Evolutionary conservation across 2,888 invertebrate genomes (phyloP).

Genomic region (Eutolmus rufibarbis): DNA sequence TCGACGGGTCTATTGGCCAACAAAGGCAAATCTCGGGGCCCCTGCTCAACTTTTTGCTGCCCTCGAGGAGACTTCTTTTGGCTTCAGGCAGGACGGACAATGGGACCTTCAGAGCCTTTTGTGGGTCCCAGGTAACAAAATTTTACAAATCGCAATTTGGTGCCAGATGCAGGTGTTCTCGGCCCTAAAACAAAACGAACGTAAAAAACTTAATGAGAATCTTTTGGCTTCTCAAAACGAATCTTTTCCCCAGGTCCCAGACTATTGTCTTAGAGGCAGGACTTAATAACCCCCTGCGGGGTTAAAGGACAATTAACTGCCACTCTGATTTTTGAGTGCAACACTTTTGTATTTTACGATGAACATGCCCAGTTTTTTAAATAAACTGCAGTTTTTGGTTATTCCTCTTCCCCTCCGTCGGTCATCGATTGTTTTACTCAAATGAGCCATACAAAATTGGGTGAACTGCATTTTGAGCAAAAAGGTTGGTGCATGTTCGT

Average conservation of each 20-base stretch:
- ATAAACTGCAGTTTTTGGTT: background rate
- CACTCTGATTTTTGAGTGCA: background rate
- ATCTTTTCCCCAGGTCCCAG: background rate
- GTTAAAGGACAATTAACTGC: background rate
- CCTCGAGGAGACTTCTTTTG: slow-evolving; percentile 2
- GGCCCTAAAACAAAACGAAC: background rate
- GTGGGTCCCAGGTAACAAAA: slow-evolving; percentile 29
- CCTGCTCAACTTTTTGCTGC: slow-evolving; percentile 11
- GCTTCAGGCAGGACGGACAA: background rate
- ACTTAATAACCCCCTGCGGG: background rate
- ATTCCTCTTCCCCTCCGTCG: background rate
- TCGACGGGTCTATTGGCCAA: slow-evolving; percentile 38
- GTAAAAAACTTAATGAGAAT: slow-evolving; percentile 5
- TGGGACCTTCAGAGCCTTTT: background rate
- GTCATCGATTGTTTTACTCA: background rate
- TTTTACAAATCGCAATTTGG: slow-evolving; percentile 35
- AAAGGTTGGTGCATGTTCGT: background rate
- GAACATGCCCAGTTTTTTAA: background rate
- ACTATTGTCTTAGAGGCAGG: background rate
- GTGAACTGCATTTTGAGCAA: background rate
- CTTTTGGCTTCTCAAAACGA: background rate
- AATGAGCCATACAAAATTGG: background rate
- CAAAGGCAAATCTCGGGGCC: slow-evolving; percentile 14
- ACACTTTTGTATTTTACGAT: background rate
- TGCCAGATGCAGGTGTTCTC: slow-evolving; percentile 26